Evolutionary conservation across 2,797 vertebrate species (phyloP).

Genomic region (Antrozous pallidus): DNA sequence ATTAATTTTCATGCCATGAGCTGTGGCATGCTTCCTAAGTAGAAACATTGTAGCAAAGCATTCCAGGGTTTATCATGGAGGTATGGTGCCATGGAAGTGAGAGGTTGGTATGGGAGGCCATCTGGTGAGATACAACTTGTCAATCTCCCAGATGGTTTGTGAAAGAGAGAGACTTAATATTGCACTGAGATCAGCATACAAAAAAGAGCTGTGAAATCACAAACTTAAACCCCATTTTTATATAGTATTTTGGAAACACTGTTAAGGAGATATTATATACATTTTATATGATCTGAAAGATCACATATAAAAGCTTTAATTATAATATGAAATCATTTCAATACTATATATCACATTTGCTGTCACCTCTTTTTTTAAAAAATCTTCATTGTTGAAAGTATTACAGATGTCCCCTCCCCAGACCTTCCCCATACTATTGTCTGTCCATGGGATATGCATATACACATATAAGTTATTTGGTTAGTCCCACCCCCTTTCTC

Average conservation of each 20-base stretch:
- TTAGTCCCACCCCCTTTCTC: too few species aligned
- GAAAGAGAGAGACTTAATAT: conserved; percentile 64
- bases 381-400: too few species aligned
- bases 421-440: too few species aligned
- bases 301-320: neutral
- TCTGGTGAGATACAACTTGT: conserved; percentile 69
- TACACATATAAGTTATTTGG: too few species aligned
- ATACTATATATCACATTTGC: neutral
- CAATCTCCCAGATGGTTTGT: conserved; percentile 74
- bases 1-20: neutral
- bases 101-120: conserved; percentile 59
- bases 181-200: conserved; percentile 66
- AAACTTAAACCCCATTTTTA: neutral
- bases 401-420: too few species aligned
- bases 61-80: conserved; percentile 32
- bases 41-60: neutral
- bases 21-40: neutral
- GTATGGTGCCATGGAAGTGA: neutral
- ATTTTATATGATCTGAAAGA: neutral
- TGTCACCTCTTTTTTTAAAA: neutral
- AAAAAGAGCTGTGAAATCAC: conserved; percentile 58
- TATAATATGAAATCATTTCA: neutral
- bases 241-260: conserved; percentile 35
- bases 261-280: neutral
- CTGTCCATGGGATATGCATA: too few species aligned